Percentiles rank a stretch among this genome's conserved stretches.
Evolutionary conservation across 2,888 invertebrate species (phyloP).

Genomic region (Furcula furcula): DNA sequence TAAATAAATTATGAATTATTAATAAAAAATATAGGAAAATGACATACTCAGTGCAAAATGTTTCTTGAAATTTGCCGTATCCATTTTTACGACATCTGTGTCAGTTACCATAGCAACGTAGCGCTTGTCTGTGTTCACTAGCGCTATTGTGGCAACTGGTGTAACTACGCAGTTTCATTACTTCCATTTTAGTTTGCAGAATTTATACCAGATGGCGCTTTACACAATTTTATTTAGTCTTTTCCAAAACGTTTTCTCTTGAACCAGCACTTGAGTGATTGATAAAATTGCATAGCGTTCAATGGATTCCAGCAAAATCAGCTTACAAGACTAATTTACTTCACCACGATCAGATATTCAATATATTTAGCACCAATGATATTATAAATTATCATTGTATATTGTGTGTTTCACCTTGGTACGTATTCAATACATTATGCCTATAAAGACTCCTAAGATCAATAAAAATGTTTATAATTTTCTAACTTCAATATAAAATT

Average conservation of each 20-base stretch:
- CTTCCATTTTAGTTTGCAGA: constrained; percentile 11
- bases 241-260: neutral
- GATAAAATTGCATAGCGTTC: neutral
- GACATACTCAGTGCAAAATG: too few species aligned
- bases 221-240: neutral
- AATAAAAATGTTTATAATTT: too few species aligned
- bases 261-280: neutral
- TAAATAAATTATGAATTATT: too few species aligned
- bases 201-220: constrained; percentile 21
- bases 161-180: constrained; percentile 12
- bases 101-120: constrained; percentile 18
- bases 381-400: too few species aligned
- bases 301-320: neutral
- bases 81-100: neutral
- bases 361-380: too few species aligned
- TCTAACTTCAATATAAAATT: too few species aligned
- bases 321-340: constrained; percentile 1
- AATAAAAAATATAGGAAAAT: too few species aligned
- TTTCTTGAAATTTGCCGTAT: neutral
- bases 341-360: too few species aligned
- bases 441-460: too few species aligned
- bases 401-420: too few species aligned
- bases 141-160: constrained; percentile 19
- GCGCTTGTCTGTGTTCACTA: constrained; percentile 9
- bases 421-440: too few species aligned